Evolutionary conservation across 2,113 vertebrate species (phyloP), one percentile per base, ranked within the genome.

Genomic region (Peromyscus maniculatus): DNA sequence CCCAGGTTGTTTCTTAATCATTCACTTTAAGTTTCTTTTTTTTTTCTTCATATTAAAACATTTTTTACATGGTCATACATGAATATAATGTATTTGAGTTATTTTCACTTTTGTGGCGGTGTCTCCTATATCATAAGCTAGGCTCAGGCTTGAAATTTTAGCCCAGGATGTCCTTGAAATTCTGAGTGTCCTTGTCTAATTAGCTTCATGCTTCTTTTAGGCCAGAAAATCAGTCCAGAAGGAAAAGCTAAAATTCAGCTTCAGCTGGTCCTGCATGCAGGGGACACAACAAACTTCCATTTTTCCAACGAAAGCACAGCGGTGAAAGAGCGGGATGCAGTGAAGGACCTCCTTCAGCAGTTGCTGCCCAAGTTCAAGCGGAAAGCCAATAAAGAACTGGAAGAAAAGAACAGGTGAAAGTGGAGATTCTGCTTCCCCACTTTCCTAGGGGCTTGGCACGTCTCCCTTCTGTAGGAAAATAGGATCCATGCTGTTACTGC

Each of bases 221-320:
- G 99, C 98, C 99, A 99, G 99, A 99, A 99, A 98, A 99, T 99
- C 98, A 99, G 99, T 98, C 99, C 99, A 86, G 99, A 99, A 97
- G 99, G 99, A 89, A 99, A 99, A 99, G 99, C 99, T 93, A 99
- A 99, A 98, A 99, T 99, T 98, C 99, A 99, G 94, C 99, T 99
- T 91, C 99, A 99, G 98, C 98, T 99, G 91, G 99, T 99, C 75
- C 99, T 99, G 95, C 99, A 99, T 98, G 99, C 99, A 13, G 99
- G 99, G 19, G 99, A 99, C 91, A 99, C 99, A 92, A 99, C 99
- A 97, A 99, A 99, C 98, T 99, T 99, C 98, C 99, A 99, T 98
- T 99, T 99, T 98, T 98, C 99, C 95, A 99, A 99, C 78, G 99
- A 99, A 94, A 99, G 99, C 99, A 99, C 98, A 91, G 99, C 99